Evolutionary conservation across 2,113 vertebrate genomes (phyloP).

Genomic region (Myrmophylax atrothorax): DNA sequence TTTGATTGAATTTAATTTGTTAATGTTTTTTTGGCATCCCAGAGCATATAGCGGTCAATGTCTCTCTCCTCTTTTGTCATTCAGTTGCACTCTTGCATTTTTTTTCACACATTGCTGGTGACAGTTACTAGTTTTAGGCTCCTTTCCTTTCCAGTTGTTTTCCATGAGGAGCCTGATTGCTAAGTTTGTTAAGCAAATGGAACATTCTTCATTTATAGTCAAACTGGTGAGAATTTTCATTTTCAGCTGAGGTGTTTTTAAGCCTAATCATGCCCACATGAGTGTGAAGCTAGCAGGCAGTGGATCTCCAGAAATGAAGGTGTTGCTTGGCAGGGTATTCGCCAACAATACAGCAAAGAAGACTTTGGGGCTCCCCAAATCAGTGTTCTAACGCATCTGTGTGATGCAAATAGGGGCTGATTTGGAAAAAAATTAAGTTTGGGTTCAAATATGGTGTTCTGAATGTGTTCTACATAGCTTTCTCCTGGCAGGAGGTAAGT

Average conservation of each 20-base stretch:
- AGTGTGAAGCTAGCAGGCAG: not conserved
- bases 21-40: not conserved
- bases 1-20: not conserved
- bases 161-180: not conserved
- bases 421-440: not conserved
- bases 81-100: not conserved
- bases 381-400: not conserved
- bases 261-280: not conserved
- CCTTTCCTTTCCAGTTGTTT: not conserved
- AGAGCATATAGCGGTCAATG: rapidly evolving
- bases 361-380: not conserved
- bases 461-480: not conserved
- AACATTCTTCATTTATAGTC: not conserved
- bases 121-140: not conserved
- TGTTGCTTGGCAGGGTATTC: not conserved
- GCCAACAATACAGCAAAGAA: not conserved
- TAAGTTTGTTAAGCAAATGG: not conserved
- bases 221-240: not conserved
- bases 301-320: not conserved
- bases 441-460: not conserved
- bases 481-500: not conserved
- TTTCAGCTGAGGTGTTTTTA: not conserved
- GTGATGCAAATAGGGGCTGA: not conserved
- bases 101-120: not conserved
- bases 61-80: not conserved